Evolutionary conservation across 1,140 invertebrate species (phyloP), one percentile per base, ranked within the genome.

Genomic region (Trialeurodes vaporariorum): DNA sequence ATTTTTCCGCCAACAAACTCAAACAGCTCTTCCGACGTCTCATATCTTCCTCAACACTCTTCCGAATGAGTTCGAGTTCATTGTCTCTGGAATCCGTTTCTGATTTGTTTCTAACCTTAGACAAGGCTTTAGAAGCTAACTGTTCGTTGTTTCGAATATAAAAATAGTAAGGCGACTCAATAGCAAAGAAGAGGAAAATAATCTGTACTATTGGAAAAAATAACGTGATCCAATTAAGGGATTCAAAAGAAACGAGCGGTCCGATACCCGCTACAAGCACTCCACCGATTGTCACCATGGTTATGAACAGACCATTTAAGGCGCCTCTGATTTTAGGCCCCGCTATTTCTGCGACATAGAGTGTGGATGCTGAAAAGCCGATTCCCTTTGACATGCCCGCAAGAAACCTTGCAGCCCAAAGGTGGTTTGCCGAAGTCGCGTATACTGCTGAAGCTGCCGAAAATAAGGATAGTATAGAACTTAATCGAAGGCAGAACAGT

Each of bases 341-440:
- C 0, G 72, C 86, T 27, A 93, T 92, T 79, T 94, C 92, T 25
- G 90, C 90, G 67, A 91, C 84, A 76, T 94, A 95, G 82, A 94
- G 89, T 0, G 91, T 91, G 1, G 86, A 81, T 11, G 86, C 83
- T 0, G 90, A 87, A 76, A 90, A 92, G 0, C 87, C 80, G 70
- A 90, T 83, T 0, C 90, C 88, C 2, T 89, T 81, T 11, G 83
- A 84, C 13, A 92, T 72, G 25, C 92, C 92, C 73, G 67, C 63
- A 2, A 76, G 63, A 23, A 73, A 70, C n/a, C 71, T 66, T 12
- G 71, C 71, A 0, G 72, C 21, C 61, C 66, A 74, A 11, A 74
- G 65, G 23, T 63, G 59, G 17, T 23, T 12, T 2, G 69, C 65
- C 17, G 23, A 23, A 21, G 69, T 65, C 22, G 68, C 61, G 9